These are phyloP conservation scores for Abrostola tripartita DNA, from an alignment of 2,888 invertebrate genomes.

Conservation along the genomic window DNA sequence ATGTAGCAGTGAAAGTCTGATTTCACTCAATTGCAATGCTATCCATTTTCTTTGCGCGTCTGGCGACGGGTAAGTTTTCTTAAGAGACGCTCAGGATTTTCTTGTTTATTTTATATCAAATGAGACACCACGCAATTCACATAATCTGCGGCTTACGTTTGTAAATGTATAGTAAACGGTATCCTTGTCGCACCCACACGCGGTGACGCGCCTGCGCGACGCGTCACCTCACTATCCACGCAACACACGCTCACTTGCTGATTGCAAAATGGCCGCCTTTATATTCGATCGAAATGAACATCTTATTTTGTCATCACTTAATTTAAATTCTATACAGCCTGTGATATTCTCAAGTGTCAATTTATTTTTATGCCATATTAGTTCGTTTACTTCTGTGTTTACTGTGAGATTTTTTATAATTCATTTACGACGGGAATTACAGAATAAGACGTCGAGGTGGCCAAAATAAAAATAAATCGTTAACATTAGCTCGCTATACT, in stretches of 20 bases:
- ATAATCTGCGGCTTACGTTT: constrained; percentile 51
- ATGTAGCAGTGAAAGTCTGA: constrained; percentile 39
- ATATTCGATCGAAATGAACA: constrained; percentile 57
- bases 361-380: constrained; percentile 25
- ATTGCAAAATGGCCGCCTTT: constrained; percentile 75
- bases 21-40: constrained; percentile 25
- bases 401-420: constrained; percentile 6
- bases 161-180: constrained; percentile 54
- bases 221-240: constrained; percentile 57
- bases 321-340: constrained; percentile 31
- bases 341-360: constrained; percentile 33
- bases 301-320: constrained; percentile 54
- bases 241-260: constrained; percentile 59
- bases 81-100: constrained; percentile 47
- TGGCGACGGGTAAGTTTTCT: constrained; percentile 49
- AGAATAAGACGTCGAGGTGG: constrained; percentile 43
- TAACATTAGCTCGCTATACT: constrained; percentile 8
- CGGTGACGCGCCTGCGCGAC: constrained; percentile 57
- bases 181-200: constrained; percentile 70
- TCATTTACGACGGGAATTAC: constrained; percentile 17
- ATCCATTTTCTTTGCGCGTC: constrained; percentile 40
- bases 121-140: constrained; percentile 50
- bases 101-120: constrained; percentile 45
- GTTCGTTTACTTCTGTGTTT: constrained; percentile 2
- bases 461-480: constrained; percentile 44